Conservation (phyloP, 2,888 invertebrate genomes). For the Tachystola acroxantha region DNA sequence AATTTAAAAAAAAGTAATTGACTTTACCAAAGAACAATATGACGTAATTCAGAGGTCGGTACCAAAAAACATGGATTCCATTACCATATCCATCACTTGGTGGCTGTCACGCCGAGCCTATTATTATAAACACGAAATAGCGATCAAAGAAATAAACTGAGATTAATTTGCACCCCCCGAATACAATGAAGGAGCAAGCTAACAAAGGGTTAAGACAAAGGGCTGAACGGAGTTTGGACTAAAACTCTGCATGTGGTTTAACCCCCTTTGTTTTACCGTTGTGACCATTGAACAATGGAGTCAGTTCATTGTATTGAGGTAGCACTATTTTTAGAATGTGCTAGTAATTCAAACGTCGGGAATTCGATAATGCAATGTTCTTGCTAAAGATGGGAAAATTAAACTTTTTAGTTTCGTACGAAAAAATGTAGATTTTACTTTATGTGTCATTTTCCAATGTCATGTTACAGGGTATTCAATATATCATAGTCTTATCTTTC, state of each 20-base stretch:
- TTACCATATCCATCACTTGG: constrained; percentile 58
- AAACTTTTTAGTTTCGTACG: too few relatives aligned
- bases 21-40: constrained; percentile 2
- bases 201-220: constrained; percentile 64
- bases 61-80: constrained; percentile 34
- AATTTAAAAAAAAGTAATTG: constrained; percentile 12
- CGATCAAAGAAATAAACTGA: constrained; percentile 72
- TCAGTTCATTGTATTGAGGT: constrained; percentile 44
- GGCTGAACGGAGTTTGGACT: constrained; percentile 52
- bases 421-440: too few relatives aligned
- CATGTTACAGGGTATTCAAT: too few relatives aligned
- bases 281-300: constrained; percentile 60
- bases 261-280: constrained; percentile 61
- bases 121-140: constrained; percentile 56
- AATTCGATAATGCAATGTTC: too few relatives aligned
- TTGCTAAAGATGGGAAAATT: too few relatives aligned
- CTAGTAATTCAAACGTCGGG: too few relatives aligned
- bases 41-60: neutral
- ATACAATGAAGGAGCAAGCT: constrained; percentile 55
- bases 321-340: too few relatives aligned
- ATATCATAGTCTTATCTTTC: too few relatives aligned
- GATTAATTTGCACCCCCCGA: constrained; percentile 69
- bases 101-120: constrained; percentile 50
- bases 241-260: constrained; percentile 76
- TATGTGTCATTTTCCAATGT: too few relatives aligned